These are phyloP conservation scores for Cephalotes varians DNA, from an alignment of 2,888 invertebrate genomes.

Conservation along the genomic window DNA sequence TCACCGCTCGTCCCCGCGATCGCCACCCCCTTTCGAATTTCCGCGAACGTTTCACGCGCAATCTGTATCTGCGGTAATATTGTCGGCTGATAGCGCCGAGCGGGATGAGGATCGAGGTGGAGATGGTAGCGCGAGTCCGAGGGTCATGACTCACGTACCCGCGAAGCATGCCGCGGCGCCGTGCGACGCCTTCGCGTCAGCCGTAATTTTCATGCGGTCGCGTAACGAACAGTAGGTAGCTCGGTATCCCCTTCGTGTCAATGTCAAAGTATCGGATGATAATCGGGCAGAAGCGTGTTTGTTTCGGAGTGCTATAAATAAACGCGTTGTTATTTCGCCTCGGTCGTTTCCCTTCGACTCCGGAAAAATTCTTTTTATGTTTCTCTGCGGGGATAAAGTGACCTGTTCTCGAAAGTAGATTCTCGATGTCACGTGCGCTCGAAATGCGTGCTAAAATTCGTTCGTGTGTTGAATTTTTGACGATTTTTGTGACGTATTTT, in stretches of 20 bases:
- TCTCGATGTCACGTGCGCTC: not conserved
- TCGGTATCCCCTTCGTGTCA: constrained; percentile 60
- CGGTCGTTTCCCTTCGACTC: not conserved
- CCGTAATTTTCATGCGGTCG: not conserved
- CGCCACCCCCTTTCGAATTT: not conserved
- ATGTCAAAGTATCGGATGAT: constrained; percentile 66
- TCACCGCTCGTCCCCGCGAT: not conserved
- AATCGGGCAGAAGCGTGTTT: constrained; percentile 60
- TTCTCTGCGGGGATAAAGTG: not conserved
- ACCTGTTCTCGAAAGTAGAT: not conserved
- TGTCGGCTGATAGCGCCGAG: not conserved
- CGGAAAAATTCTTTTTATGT: not conserved
- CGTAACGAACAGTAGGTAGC: constrained; percentile 33
- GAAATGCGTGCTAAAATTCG: not conserved
- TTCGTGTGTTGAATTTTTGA: not conserved
- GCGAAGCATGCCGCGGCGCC: not conserved
- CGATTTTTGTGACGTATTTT: not conserved
- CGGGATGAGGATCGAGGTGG: not conserved
- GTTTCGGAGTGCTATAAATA: constrained; percentile 13
- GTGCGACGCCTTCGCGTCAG: not conserved
- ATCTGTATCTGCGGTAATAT: not conserved
- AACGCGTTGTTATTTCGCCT: not conserved
- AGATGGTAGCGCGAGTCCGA: not conserved
- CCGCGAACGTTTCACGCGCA: not conserved
- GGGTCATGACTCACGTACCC: constrained; percentile 13